Conservation (phyloP, 2,113 vertebrate species). For the Meles meles region DNA sequence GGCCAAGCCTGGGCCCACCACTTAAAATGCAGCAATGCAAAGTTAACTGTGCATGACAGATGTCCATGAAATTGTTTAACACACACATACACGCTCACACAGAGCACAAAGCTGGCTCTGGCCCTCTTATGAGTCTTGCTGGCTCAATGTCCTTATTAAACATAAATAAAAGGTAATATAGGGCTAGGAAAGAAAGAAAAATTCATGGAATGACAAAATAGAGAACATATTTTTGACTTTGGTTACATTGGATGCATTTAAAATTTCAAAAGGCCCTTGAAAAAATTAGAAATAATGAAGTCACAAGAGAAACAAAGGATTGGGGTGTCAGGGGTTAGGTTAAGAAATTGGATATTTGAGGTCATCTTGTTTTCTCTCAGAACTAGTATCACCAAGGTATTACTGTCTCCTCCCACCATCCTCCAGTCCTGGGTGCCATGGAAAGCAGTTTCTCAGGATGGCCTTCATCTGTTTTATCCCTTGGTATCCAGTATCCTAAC, state of each 20-base stretch:
- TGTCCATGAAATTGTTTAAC: slow-evolving; percentile 97
- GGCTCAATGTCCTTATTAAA: slow-evolving; percentile 72
- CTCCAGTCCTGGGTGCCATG: not conserved
- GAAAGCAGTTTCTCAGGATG: not conserved
- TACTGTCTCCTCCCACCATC: not conserved
- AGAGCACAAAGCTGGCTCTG: slow-evolving; percentile 77
- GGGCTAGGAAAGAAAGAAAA: slow-evolving; percentile 37
- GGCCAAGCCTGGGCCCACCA: slow-evolving; percentile 84
- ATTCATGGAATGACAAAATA: not conserved
- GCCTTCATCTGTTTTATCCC: not conserved
- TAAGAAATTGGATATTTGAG: not conserved
- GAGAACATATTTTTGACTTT: not conserved
- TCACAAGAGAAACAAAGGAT: slow-evolving; percentile 23
- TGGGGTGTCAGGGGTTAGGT: not conserved
- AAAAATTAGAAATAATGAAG: slow-evolving; percentile 71
- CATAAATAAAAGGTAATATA: slow-evolving; percentile 67
- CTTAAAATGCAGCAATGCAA: slow-evolving; percentile 92
- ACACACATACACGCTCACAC: slow-evolving; percentile 80
- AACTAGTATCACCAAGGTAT: not conserved
- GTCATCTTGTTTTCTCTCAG: not conserved
- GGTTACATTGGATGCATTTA: not conserved
- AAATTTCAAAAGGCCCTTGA: slow-evolving; percentile 57
- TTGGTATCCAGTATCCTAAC: not conserved
- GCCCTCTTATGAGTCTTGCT: slow-evolving; percentile 45
- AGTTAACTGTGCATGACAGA: slow-evolving; percentile 98